Conservation (phyloP, 2,113 vertebrate genomes). For the Lethenteron camtschaticum region DNA sequence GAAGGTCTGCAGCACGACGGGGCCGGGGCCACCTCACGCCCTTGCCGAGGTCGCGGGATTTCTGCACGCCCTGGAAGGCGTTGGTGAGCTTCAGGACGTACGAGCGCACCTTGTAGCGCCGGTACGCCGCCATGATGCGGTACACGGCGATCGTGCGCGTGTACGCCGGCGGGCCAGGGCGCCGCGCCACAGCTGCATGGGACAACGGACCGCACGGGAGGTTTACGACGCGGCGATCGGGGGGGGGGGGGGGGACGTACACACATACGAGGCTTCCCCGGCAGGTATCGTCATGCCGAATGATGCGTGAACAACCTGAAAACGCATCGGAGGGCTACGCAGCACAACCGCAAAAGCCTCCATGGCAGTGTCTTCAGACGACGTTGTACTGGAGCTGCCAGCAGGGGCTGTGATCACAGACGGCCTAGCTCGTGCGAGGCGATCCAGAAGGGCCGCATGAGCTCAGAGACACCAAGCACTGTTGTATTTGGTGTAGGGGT, state of each 20-base stretch:
- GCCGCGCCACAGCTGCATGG: slow-evolving; percentile 50
- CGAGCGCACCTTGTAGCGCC: slow-evolving; percentile 48
- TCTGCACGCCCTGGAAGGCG: slow-evolving; percentile 33
- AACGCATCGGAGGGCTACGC: too few relatives aligned
- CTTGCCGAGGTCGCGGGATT: slow-evolving; percentile 39
- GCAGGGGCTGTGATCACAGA: too few relatives aligned
- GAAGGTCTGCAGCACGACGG: slow-evolving; percentile 33
- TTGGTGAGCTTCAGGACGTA: slow-evolving; percentile 46
- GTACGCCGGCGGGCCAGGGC: slow-evolving; percentile 44
- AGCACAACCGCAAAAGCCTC: too few relatives aligned
- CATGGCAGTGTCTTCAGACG: too few relatives aligned
- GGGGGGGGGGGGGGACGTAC: not conserved
- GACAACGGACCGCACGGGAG: not conserved
- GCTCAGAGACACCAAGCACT: too few relatives aligned
- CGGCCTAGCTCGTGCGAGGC: too few relatives aligned
- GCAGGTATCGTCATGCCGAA: too few relatives aligned
- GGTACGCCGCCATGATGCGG: slow-evolving; percentile 51
- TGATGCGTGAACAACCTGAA: too few relatives aligned
- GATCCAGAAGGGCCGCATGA: too few relatives aligned
- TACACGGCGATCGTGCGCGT: slow-evolving; percentile 36
- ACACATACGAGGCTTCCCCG: too few relatives aligned
- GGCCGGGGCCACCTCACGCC: slow-evolving; percentile 42
- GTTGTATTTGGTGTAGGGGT: too few relatives aligned
- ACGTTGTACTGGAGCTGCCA: too few relatives aligned
- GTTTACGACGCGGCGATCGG: not conserved